Base-by-base conservation (phyloP, 2,888 invertebrate species). In the Agrotis segetum region DNA sequence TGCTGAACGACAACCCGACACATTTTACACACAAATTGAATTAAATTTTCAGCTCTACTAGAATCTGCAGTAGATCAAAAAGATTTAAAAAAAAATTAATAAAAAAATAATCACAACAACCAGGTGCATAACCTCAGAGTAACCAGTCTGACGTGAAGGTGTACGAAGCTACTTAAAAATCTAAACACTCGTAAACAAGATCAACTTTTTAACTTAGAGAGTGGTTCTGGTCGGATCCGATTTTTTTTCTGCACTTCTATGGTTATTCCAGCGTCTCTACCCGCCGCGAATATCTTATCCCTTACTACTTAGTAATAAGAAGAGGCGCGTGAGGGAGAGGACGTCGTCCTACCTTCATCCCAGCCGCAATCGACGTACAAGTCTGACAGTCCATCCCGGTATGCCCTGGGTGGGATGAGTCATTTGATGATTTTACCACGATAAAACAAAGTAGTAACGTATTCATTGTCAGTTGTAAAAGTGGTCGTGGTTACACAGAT, bases 191-290 rank as follows among this genome's bases (percentile, higher is more conserved):
- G n/a, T 13, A 34, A 47, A 47, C 75, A 47, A 71, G 71, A 77
- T 77, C 66, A 77, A 65, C 61, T 71, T 64, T 29, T 71, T 60
- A 60, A n/a, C n/a, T 3, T 60, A 61, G 60, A 76, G 60, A 77
- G 77, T 65, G 55, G 60, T 58, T 77, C 21, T 56, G 0, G n/a
- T 17, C 3, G 11, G 46, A 52, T 24, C 16, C 17, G 4, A 9
- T 19, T 53, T 13, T 50, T 56, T 63, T 65, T 61, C 40, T 14
- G 21, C 7, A 56, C 17, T 16, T 17, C 34, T 24, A 24, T 24
- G 24, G 24, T 24, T 24, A 24, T 62, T 62, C 21, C 52, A 17
- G 24, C 24, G 24, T 19, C 29, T 34, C 3, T 19, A n/a, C 3
- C 29, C 19, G 55, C 29, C 19, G 55, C 24, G 24, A 2, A 24